Conservation (phyloP, 1,140 invertebrate genomes). For the Drosophila burlai region DNA sequence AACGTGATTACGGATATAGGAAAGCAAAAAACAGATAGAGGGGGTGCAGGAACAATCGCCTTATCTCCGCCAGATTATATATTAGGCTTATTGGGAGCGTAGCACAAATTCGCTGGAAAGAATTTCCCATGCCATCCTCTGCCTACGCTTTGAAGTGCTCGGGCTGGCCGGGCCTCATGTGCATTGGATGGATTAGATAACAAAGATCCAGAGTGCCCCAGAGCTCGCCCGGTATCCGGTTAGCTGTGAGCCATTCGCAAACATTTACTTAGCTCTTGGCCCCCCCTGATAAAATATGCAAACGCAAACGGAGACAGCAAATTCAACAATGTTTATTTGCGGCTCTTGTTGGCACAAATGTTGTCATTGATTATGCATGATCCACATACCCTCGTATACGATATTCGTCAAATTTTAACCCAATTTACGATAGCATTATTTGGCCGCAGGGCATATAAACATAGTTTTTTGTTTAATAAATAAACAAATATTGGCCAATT, state of each 20-base stretch:
- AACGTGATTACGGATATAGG: no score
- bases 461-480: conserved; percentile 6
- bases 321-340: conserved; percentile 50
- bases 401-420: conserved; percentile 46
- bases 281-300: conserved; percentile 47
- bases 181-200: conserved; percentile 49
- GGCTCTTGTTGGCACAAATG: conserved; percentile 53
- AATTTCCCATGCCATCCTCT: conserved; percentile 4
- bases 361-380: conserved; percentile 53
- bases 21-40: no score
- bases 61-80: conserved; percentile 4
- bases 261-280: conserved; percentile 52
- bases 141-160: conserved; percentile 17
- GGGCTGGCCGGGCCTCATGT: conserved; percentile 7
- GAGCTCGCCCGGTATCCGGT: conserved; percentile 43
- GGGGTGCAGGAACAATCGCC: background rate
- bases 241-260: conserved; percentile 47
- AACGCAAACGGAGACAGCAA: conserved; percentile 39
- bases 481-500: conserved; percentile 41
- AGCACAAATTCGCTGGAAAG: conserved; percentile 14
- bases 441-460: conserved; percentile 3
- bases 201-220: conserved; percentile 40
- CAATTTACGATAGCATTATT: conserved; percentile 35
- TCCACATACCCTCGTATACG: conserved; percentile 29
- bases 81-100: conserved; percentile 2